A percentile compares a stretch with the other conserved stretches of the same genome.
These are phyloP conservation scores for Tupaia tana DNA, from an alignment of 2,113 vertebrate species.

Conservation along the genomic window DNA sequence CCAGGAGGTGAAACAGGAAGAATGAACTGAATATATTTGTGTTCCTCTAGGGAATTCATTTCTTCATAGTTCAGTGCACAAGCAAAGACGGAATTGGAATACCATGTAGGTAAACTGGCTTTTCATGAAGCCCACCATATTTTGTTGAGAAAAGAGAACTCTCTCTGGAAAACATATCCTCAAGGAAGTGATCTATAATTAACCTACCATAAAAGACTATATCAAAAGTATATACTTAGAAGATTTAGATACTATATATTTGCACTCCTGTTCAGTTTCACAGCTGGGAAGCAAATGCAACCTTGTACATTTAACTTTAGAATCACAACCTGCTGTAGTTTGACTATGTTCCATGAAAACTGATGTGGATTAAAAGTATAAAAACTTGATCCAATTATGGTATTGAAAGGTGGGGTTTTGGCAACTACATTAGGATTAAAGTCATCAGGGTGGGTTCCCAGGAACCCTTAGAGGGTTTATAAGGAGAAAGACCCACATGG, in stretches of 20 bases:
- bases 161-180: slow-evolving; percentile 5
- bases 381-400: too few species aligned
- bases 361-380: too few species aligned
- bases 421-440: too few species aligned
- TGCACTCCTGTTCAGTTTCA: not conserved
- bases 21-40: not conserved
- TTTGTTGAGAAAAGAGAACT: slow-evolving; percentile 43
- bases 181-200: slow-evolving; percentile 6
- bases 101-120: not conserved
- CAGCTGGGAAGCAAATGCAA: not conserved
- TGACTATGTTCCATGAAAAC: too few species aligned
- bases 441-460: too few species aligned
- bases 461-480: too few species aligned
- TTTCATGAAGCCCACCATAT: not conserved
- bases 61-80: not conserved
- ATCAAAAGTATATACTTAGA: not conserved
- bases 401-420: too few species aligned
- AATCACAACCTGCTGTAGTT: too few species aligned
- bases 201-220: not conserved
- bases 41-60: not conserved
- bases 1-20: not conserved
- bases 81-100: not conserved
- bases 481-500: too few species aligned
- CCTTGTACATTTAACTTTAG: not conserved
- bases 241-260: not conserved